These are phyloP conservation scores for Limnothrissa miodon DNA, from an alignment of 2,113 vertebrate species.

Conservation along the genomic window DNA sequence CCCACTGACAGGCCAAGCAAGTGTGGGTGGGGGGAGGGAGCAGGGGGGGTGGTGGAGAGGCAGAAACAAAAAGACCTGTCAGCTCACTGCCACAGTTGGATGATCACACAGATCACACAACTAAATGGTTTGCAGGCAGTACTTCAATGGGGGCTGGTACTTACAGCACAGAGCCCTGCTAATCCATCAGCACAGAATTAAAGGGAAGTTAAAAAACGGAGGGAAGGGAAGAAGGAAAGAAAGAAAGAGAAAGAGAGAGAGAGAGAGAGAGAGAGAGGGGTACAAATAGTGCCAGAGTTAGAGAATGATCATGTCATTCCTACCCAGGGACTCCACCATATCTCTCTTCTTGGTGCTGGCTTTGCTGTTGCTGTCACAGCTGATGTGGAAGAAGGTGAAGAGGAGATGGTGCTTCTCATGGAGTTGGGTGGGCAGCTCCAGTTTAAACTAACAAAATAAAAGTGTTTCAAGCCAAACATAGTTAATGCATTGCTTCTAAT, in stretches of 20 bases:
- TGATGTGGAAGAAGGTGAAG: conserved; percentile 94
- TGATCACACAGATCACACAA: neutral
- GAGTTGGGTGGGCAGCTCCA: conserved; percentile 93
- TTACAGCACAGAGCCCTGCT: neutral
- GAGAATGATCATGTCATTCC: neutral
- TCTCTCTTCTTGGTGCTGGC: conserved; percentile 96
- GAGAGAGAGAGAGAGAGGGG: neutral
- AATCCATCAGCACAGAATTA: neutral
- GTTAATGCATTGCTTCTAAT: neutral
- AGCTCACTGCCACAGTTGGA: neutral
- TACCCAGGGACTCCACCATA: conserved; percentile 88
- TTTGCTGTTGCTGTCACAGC: conserved; percentile 96
- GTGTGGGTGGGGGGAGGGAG: neutral
- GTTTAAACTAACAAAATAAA: conserved; percentile 81
- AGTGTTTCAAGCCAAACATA: neutral
- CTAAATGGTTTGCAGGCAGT: neutral
- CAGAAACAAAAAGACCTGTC: neutral
- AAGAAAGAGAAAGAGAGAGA: neutral
- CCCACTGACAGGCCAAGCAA: conserved; percentile 78
- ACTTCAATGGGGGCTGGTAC: neutral
- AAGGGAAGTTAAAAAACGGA: neutral
- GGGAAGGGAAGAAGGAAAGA: conserved; percentile 22
- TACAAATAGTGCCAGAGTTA: neutral
- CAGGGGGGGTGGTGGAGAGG: neutral
- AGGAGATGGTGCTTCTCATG: conserved; percentile 93